A percentile compares a stretch with the other conserved stretches of the same genome.
Evolutionary conservation across 2,113 vertebrate genomes (phyloP).

Genomic region (Amphiprion ocellaris): DNA sequence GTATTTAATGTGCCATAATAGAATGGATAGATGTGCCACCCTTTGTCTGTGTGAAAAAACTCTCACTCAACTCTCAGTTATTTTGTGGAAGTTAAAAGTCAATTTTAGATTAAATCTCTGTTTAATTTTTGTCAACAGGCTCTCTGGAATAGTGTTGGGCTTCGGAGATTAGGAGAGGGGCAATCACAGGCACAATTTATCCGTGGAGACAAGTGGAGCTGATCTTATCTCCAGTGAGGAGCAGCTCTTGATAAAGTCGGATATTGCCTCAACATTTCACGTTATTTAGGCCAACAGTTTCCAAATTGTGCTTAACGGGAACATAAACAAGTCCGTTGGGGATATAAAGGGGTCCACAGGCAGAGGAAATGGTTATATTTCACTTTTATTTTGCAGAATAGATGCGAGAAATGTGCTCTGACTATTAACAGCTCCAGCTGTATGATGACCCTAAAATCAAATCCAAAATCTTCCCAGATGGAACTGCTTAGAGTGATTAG

Average conservation of each 20-base stretch:
- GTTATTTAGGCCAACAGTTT: conserved; percentile 33
- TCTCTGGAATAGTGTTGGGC: conserved; percentile 15
- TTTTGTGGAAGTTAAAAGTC: conserved; percentile 23
- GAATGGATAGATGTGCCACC: background rate
- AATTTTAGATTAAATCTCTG: conserved; percentile 23
- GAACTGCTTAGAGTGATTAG: conserved; percentile 26
- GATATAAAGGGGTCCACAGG: background rate
- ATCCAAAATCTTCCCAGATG: conserved; percentile 45
- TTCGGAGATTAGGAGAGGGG: conserved; percentile 40
- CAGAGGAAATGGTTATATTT: background rate
- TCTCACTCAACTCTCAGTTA: background rate
- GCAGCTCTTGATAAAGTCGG: conserved; percentile 41
- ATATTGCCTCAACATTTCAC: conserved; percentile 31
- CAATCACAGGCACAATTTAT: conserved; percentile 54
- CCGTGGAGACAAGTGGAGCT: conserved; percentile 38
- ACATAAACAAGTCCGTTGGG: background rate
- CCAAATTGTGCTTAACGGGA: background rate
- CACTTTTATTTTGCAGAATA: conserved; percentile 17
- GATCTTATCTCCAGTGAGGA: conserved; percentile 56
- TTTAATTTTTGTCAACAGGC: background rate
- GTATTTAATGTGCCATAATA: background rate
- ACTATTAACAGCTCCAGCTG: background rate
- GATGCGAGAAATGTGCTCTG: conserved; percentile 3
- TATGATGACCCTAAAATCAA: conserved; percentile 23
- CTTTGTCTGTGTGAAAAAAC: background rate